phyloP scores from a whole-genome alignment of 2,797 vertebrate species.

The Thamnophis elegans region DNA sequence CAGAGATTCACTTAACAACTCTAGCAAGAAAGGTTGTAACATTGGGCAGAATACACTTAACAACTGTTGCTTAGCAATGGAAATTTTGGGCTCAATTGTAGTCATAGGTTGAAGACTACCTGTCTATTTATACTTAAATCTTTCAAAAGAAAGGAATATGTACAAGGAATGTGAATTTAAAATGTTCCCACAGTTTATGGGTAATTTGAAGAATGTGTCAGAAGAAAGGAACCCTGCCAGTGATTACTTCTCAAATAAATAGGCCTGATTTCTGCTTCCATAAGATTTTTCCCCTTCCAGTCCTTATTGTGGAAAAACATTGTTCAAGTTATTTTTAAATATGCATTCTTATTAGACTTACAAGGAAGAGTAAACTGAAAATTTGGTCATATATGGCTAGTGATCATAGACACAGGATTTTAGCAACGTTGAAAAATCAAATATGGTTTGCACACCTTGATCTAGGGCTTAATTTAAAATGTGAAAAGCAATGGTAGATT shows the following conservation, averaged over 20 bases:
- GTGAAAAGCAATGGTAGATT: background rate
- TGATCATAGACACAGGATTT: background rate
- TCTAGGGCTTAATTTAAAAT: background rate
- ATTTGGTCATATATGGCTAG: background rate
- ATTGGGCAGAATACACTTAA: background rate
- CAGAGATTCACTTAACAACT: background rate
- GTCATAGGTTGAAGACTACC: background rate
- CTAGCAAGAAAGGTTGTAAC: background rate
- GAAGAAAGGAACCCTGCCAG: background rate
- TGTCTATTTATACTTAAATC: background rate
- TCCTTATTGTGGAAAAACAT: background rate
- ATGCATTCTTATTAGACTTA: background rate
- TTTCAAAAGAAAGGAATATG: background rate
- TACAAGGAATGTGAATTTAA: background rate
- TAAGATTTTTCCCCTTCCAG: background rate
- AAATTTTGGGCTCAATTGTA: background rate
- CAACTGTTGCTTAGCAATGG: background rate
- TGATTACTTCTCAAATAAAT: background rate
- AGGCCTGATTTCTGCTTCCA: background rate
- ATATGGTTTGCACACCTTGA: background rate
- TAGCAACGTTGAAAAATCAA: background rate
- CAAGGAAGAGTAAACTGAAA: background rate
- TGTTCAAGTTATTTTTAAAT: background rate
- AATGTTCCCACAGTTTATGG: background rate
- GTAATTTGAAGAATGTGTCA: background rate